These are phyloP conservation scores for Crioceris asparagi DNA, from an alignment of 2,888 invertebrate genomes.

Conservation along the genomic window DNA sequence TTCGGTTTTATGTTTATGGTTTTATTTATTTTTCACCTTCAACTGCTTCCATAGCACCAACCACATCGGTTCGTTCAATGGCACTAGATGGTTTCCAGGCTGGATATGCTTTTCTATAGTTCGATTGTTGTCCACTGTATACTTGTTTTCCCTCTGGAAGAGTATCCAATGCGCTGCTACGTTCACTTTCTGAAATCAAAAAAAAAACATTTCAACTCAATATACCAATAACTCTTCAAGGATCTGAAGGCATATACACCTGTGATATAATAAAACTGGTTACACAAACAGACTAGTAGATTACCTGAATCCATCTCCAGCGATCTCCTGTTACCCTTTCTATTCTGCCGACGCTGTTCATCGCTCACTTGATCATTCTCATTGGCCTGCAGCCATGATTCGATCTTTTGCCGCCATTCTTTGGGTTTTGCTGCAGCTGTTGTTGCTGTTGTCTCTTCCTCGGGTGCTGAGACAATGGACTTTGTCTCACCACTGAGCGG, in stretches of 20 bases:
- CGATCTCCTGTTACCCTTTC: conserved; percentile 63
- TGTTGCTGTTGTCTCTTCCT: conserved; percentile 36
- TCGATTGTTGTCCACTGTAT: conserved; percentile 36
- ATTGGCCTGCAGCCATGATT: conserved; percentile 83
- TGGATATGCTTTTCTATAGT: conserved; percentile 54
- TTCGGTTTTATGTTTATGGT: too few relatives aligned
- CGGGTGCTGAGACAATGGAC: conserved; percentile 41
- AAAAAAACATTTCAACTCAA: neutral
- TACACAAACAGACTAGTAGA: conserved; percentile 3
- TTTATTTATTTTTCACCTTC: conserved; percentile 66
- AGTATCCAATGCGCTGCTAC: conserved; percentile 61
- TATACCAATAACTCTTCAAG: neutral
- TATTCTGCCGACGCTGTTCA: conserved; percentile 54
- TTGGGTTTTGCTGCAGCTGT: conserved; percentile 36
- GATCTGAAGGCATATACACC: neutral
- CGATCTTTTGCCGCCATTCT: conserved; percentile 84
- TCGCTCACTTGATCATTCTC: conserved; percentile 68
- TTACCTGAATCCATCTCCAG: conserved; percentile 77
- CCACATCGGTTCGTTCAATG: conserved; percentile 72
- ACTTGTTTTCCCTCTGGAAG: conserved; percentile 60
- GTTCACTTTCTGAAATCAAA: conserved; percentile 58
- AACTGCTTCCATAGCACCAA: conserved; percentile 74
- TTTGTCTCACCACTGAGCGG: conserved; percentile 49
- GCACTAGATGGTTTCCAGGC: conserved; percentile 74
- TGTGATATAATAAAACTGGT: neutral